These are phyloP conservation scores for Lapara coniferarum DNA, from an alignment of 2,888 invertebrate genomes.

Conservation along the genomic window DNA sequence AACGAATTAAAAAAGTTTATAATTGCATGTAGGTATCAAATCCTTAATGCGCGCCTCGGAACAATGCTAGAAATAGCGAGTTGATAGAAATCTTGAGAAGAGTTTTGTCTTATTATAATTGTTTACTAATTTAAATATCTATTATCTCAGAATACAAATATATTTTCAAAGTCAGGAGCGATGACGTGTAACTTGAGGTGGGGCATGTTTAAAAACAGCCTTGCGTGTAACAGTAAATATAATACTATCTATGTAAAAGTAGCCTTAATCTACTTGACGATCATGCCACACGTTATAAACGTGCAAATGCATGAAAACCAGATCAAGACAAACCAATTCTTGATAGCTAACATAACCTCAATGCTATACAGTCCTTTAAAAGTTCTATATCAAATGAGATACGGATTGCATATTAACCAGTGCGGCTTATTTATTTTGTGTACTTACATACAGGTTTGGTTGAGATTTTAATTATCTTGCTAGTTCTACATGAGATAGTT, in stretches of 20 bases:
- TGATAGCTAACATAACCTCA: conserved; percentile 23
- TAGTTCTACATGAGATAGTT: neutral
- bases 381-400: conserved; percentile 28
- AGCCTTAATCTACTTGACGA: conserved; percentile 18
- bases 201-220: conserved; percentile 15
- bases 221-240: conserved; percentile 17
- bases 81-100: conserved; percentile 18
- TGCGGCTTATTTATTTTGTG: too few species aligned
- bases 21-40: conserved; percentile 46
- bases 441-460: conserved; percentile 9
- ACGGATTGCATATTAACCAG: conserved; percentile 26
- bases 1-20: conserved; percentile 45
- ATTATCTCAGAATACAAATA: neutral
- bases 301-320: conserved; percentile 11
- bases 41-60: conserved; percentile 39
- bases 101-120: neutral
- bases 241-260: neutral
- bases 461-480: neutral
- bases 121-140: neutral
- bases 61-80: conserved; percentile 37
- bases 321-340: conserved; percentile 16
- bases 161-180: neutral
- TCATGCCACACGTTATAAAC: conserved; percentile 1
- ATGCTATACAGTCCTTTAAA: conserved; percentile 24
- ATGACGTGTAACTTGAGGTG: neutral